These are phyloP conservation scores for Helostoma temminkii DNA, from an alignment of 2,797 vertebrate genomes.

Conservation along the genomic window DNA sequence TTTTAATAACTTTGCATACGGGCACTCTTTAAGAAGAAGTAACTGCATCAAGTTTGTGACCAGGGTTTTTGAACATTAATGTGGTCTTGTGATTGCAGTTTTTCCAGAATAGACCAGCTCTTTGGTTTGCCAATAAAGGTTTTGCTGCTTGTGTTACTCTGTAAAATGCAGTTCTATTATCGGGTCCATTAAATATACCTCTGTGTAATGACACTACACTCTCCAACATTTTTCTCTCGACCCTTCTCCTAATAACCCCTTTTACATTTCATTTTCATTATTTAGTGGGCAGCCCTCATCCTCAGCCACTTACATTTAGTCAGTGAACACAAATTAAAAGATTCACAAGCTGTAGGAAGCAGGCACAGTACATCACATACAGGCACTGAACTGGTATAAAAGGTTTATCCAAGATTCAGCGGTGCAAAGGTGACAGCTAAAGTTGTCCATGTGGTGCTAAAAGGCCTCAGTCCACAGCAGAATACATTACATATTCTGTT, in stretches of 20 bases:
- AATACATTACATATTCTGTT: neutral
- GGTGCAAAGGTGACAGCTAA: neutral
- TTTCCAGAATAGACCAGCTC: conserved; percentile 27
- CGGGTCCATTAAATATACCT: conserved; percentile 77
- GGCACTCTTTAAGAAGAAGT: conserved; percentile 48
- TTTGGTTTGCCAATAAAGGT: conserved; percentile 40
- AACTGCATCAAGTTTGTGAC: conserved; percentile 31
- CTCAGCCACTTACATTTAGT: conserved; percentile 47
- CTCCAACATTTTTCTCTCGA: conserved; percentile 53
- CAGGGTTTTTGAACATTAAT: conserved; percentile 52
- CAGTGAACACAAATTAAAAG: conserved; percentile 50
- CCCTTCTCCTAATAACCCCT: conserved; percentile 70
- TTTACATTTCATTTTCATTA: conserved; percentile 72
- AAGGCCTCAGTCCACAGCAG: neutral
- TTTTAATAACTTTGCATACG: conserved; percentile 29
- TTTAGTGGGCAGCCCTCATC: conserved; percentile 46
- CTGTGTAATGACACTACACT: conserved; percentile 64
- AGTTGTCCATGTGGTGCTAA: neutral
- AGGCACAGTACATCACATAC: conserved; percentile 14
- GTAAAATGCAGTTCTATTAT: conserved; percentile 76
- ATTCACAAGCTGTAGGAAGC: conserved; percentile 18
- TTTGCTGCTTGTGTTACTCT: conserved; percentile 63
- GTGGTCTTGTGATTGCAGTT: conserved; percentile 9
- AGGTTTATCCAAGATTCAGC: conserved; percentile 26
- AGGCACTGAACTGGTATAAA: conserved; percentile 13